These are phyloP conservation scores for Actinernus sp. DNA, from an alignment of 92 coral and sea anemone species.

Conservation along the genomic window DNA sequence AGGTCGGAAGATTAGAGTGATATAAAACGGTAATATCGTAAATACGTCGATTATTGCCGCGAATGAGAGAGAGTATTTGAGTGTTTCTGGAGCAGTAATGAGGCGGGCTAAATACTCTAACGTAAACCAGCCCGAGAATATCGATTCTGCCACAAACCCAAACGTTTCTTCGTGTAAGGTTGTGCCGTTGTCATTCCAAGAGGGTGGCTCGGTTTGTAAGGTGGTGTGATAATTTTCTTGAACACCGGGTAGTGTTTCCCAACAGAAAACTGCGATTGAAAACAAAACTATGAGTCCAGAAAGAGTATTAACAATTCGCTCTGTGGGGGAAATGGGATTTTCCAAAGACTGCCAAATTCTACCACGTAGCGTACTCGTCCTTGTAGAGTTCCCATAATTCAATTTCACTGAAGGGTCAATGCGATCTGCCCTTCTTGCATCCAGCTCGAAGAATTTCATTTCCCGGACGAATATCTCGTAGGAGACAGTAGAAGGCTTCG, in stretches of 20 bases:
- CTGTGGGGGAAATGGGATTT: conserved; percentile 64
- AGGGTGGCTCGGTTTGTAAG: conserved; percentile 5
- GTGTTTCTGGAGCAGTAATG: conserved; percentile 58
- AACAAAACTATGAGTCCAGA: conserved; percentile 60
- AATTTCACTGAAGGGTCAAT: neutral
- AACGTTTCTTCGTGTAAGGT: conserved; percentile 21
- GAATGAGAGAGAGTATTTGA: conserved; percentile 58
- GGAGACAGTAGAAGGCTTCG: conserved; percentile 84
- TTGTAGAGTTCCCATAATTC: neutral
- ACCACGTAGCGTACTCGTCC: conserved; percentile 24
- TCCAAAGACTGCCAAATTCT: conserved; percentile 83
- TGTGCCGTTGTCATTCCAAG: conserved; percentile 16
- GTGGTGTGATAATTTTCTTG: conserved; percentile 14
- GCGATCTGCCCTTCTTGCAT: conserved; percentile 33
- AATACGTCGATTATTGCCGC: conserved; percentile 68
- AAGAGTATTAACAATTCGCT: conserved; percentile 48
- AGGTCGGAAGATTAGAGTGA: conserved; percentile 29
- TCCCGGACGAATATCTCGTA: conserved; percentile 83
- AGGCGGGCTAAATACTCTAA: conserved; percentile 74
- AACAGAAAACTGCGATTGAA: conserved; percentile 69
- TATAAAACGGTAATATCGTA: conserved; percentile 71
- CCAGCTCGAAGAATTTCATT: conserved; percentile 78
- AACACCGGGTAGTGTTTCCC: conserved; percentile 75
- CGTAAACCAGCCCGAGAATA: conserved; percentile 87
- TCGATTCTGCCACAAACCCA: conserved; percentile 74